phyloP scores from a whole-genome alignment of 1,140 invertebrate genomes.

The Proales similis region DNA sequence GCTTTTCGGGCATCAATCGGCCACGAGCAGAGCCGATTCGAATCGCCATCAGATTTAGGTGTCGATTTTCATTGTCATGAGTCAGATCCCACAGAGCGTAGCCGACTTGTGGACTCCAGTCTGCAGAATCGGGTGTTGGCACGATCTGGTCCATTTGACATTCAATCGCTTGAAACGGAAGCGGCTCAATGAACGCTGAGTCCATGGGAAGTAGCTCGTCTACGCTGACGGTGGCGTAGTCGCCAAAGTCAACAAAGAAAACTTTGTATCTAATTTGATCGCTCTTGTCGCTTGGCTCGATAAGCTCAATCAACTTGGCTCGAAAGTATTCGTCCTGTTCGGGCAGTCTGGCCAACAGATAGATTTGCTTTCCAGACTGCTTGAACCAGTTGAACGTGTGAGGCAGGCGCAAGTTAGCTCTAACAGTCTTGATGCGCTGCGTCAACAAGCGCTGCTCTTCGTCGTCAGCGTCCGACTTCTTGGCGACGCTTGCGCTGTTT shows the following conservation, averaged over 20 bases:
- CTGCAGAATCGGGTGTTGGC: background rate
- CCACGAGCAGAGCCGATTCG: no score
- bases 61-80: background rate
- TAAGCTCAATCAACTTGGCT: slow-evolving; percentile 18
- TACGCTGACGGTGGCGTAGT: background rate
- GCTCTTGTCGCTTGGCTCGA: background rate
- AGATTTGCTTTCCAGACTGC: slow-evolving; percentile 11
- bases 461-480: background rate
- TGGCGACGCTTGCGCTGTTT: background rate
- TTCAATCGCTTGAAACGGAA: slow-evolving; percentile 34
- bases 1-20: no score
- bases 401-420: background rate
- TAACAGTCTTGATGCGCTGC: background rate
- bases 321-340: background rate
- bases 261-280: no score
- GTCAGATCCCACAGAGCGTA: background rate
- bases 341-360: background rate
- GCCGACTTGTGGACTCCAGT: background rate
- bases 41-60: background rate
- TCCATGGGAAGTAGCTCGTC: slow-evolving; percentile 14
- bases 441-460: background rate
- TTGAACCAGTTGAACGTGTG: background rate
- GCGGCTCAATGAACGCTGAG: slow-evolving; percentile 1
- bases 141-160: slow-evolving; percentile 8
- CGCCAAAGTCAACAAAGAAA: slow-evolving; percentile 31